Evolutionary conservation across 2,113 vertebrate species (phyloP).

Genomic region (Odontophorus gujanensis): DNA sequence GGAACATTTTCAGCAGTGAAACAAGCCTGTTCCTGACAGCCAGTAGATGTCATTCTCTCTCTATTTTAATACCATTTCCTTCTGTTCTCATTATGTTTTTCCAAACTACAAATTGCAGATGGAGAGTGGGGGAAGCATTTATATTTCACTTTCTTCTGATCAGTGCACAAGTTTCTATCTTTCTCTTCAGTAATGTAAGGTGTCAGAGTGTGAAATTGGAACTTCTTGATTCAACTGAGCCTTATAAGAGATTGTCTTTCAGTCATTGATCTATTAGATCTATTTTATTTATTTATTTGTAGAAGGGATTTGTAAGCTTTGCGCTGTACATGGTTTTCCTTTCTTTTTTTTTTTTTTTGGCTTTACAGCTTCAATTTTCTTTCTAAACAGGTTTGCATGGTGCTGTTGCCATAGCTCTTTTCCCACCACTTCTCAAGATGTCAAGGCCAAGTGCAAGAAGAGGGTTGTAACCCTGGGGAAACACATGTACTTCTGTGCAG

Average conservation of each 20-base stretch:
- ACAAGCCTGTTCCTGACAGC: conserved; percentile 28
- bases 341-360: neutral
- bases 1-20: neutral
- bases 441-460: neutral
- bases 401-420: neutral
- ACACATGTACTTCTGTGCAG: neutral
- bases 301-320: neutral
- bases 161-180: conserved; percentile 47
- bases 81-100: conserved; percentile 38
- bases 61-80: conserved; percentile 53
- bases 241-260: conserved; percentile 53
- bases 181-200: conserved; percentile 41
- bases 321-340: neutral
- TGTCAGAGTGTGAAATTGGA: conserved; percentile 62
- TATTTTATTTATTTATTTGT: conserved; percentile 27
- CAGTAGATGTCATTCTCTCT: conserved; percentile 79
- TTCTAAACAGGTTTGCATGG: neutral
- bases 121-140: conserved; percentile 11
- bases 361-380: neutral
- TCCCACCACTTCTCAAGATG: neutral
- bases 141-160: conserved; percentile 56
- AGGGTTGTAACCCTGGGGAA: neutral
- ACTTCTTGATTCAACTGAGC: conserved; percentile 36
- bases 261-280: neutral
- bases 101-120: conserved; percentile 13